Conservation (phyloP, 2,113 vertebrate genomes). For the Chrysemys picta region DNA sequence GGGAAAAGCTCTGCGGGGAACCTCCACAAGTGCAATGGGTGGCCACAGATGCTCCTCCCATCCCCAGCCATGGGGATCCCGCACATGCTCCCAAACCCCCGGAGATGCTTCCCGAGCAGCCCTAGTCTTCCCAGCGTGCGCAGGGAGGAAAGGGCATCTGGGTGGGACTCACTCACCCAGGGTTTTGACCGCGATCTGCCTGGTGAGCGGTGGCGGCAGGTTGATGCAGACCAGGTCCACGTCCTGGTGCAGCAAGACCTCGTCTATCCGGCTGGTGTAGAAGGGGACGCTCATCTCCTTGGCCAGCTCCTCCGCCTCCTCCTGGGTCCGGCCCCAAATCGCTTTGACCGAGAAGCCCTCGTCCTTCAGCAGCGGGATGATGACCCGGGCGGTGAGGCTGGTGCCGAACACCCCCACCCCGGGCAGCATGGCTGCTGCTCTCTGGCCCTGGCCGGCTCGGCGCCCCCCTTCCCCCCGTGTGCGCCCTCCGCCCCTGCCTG, state of each 20-base stretch:
- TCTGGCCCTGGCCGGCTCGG: constrained; percentile 16
- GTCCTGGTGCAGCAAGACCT: constrained; percentile 96
- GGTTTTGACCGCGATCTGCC: constrained; percentile 97
- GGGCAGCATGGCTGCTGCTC: constrained; percentile 90
- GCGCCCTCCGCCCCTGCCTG: constrained; percentile 24
- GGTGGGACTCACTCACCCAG: constrained; percentile 84
- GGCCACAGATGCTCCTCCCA: too few species aligned
- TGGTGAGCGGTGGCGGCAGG: constrained; percentile 94
- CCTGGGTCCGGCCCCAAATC: constrained; percentile 95
- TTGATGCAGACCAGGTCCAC: constrained; percentile 98
- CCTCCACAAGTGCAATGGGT: too few species aligned
- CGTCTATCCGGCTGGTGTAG: constrained; percentile 97
- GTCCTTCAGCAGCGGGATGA: constrained; percentile 94
- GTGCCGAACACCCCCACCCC: constrained; percentile 98
- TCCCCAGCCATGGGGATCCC: neutral
- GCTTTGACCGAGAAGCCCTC: constrained; percentile 96
- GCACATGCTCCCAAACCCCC: neutral
- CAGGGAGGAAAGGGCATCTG: too few species aligned
- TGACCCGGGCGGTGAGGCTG: constrained; percentile 94
- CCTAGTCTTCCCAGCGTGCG: neutral
- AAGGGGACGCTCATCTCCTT: constrained; percentile 97
- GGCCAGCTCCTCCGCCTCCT: constrained; percentile 98
- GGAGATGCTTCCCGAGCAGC: too few species aligned
- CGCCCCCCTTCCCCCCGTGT: neutral
- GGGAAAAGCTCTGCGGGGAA: neutral